A percentile compares a stretch with the other conserved stretches of the same genome.
Conservation (phyloP, 2,113 vertebrate species). For the Pedionomus torquatus region DNA sequence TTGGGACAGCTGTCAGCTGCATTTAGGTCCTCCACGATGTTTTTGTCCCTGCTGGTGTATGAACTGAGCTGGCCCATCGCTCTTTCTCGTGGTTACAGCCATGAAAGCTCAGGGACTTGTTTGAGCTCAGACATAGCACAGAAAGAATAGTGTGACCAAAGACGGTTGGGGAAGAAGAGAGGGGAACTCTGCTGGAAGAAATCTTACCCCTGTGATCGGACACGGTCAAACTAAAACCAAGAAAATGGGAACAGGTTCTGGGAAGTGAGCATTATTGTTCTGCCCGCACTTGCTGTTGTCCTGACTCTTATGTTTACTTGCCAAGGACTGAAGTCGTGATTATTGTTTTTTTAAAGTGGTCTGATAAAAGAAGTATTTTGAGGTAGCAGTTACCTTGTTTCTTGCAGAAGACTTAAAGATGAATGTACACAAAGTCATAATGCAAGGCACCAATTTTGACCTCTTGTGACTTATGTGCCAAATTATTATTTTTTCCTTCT, state of each 20-base stretch:
- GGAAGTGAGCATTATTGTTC: neutral
- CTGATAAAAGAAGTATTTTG: neutral
- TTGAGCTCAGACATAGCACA: neutral
- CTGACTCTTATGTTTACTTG: neutral
- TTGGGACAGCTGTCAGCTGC: neutral
- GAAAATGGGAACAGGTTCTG: neutral
- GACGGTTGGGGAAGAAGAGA: neutral
- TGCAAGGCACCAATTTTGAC: neutral
- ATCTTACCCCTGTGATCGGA: no score
- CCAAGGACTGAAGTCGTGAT: neutral
- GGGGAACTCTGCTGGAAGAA: neutral
- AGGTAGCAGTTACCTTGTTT: neutral
- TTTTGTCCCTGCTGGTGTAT: neutral
- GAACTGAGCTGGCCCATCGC: neutral
- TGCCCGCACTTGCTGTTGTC: neutral
- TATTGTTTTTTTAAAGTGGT: neutral
- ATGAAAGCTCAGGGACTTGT: neutral
- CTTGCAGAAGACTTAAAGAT: neutral
- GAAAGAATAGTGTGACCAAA: accelerated
- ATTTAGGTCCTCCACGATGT: neutral
- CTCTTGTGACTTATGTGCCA: neutral
- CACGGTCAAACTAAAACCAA: neutral
- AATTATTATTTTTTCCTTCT: neutral
- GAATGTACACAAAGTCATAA: neutral
- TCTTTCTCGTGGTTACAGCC: neutral